Evolutionary conservation across 2,113 vertebrate genomes (phyloP), one percentile per base, ranked within the genome.

Genomic region (Nycticorax nycticorax): DNA sequence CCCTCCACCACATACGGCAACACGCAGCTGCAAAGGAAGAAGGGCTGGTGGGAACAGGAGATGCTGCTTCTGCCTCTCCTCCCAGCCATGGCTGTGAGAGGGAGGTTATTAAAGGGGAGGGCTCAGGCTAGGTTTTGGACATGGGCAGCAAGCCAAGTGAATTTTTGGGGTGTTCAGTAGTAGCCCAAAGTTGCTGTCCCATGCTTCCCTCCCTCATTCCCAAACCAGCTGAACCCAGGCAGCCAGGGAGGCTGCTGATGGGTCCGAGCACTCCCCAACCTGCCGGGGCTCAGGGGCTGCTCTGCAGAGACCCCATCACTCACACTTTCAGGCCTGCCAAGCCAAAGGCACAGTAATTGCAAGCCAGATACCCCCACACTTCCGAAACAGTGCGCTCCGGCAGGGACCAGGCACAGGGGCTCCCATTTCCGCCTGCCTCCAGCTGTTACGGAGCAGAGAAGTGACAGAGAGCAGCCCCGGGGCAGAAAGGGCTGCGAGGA

Each of bases 391-490:
- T 14, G 33, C 0, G 7, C 88, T 96, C 75, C 19, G 2, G 47
- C 86, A 82, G 92, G 89, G 91, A 93, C 47, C 92, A 94, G 96
- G 80, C 83, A 74, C 88, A 19, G 96, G 71, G 83, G 92, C 73
- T 97, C 94, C 79, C 80, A 55, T 97, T 97, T 97, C 96, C 77
- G 57, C 89, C 94, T 95, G 95, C 97, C 95, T 95, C 91, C 1
- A 24, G 81, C 91, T 97, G 94, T 97, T 95, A 96, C 6, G 0
- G 81, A 92, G 81, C 69, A 91, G 53, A 92, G 89, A 87, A 92
- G 94, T 95, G 94, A 97, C 91, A 93, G 96, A 97, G 96, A 97
- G 89, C 95, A 97, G 93, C 92, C 39, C 72, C 4, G 4, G 88
- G 92, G 85, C 95, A 93, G 77, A 95, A 60, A 92, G 87, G 28